A percentile compares a stretch with the other conserved stretches of the same genome.
These are phyloP conservation scores for Eulithis prunata DNA, from an alignment of 2,888 invertebrate genomes.

Conservation along the genomic window DNA sequence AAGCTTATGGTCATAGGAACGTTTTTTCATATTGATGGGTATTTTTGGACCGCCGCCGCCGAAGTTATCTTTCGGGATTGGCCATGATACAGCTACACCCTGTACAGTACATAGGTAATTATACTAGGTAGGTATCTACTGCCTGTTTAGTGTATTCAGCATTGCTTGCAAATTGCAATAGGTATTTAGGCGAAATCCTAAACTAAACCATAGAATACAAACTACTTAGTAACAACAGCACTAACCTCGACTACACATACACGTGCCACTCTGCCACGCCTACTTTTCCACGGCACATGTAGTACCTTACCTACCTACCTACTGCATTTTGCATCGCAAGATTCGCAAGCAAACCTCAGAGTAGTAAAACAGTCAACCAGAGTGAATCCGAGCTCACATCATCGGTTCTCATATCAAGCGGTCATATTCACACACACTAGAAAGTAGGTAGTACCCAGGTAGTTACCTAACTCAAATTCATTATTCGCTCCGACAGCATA, in stretches of 20 bases:
- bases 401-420: too few species aligned
- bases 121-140: conserved; percentile 23
- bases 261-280: conserved; percentile 23
- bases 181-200: conserved; percentile 19
- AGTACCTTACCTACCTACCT: too few species aligned
- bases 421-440: too few species aligned
- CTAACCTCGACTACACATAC: conserved; percentile 24
- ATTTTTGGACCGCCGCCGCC: too few species aligned
- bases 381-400: neutral
- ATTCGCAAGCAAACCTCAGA: conserved; percentile 2
- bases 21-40: too few species aligned
- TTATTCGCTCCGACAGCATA: too few species aligned
- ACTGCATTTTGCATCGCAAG: conserved; percentile 17
- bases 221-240: neutral
- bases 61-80: too few species aligned
- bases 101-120: conserved; percentile 21
- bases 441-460: too few species aligned
- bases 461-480: too few species aligned
- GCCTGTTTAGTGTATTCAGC: neutral
- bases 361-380: neutral
- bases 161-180: too few species aligned
- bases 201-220: conserved; percentile 8
- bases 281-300: conserved; percentile 22
- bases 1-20: too few species aligned
- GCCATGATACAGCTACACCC: too few species aligned